Base-by-base conservation (phyloP, 1,140 invertebrate genomes). In the Lepidurus packardi region DNA sequence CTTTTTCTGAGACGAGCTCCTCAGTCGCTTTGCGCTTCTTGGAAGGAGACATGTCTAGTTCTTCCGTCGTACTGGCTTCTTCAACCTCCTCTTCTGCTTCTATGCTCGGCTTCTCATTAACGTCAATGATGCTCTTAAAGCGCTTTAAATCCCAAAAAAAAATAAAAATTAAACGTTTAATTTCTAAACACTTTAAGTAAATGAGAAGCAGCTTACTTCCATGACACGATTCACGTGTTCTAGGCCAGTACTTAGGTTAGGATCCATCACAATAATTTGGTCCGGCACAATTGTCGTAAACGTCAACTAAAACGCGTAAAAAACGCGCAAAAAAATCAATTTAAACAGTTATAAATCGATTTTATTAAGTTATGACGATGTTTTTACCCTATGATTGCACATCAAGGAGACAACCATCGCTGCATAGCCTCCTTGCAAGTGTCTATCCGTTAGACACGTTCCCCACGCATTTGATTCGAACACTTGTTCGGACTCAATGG, bases 251-350 rank as follows among this genome's bases (percentile, higher is more conserved):
- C 85, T 81, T 4, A 89, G 81, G 42, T 84, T 84, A 0, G 88
- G 88, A 83, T 91, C 89, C 43, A 91, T 82, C 76, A 88, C 86
- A 43, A 91, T 86, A 10, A 90, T 84, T 75, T 90, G 87, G 34
- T 90, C 88, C 0, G 90, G 90, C 77, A 91, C 86, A 65, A 88
- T 84, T 43, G 89, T 84, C 76, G 87, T 82, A 75, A 90, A 86
- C 43, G 85, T 83, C 0, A 89, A 78, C 45, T 85, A 74, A 77
- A 83, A 34, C 25, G 47, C 43, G 43, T 43, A 34, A 2, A 77
- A n/a, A n/a, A n/a, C n/a, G n/a, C n/a, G n/a, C n/a, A n/a, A n/a
- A 13, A 16, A 25, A 16, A 44, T 34, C 3, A 2, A 34, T 34
- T 34, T 34, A 34, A 34, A 34, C 34, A 34, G 34, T 34, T 34